A percentile compares a stretch with the other conserved stretches of the same genome.
Evolutionary conservation across 2,797 vertebrate species (phyloP).

Genomic region (Monodelphis domestica): DNA sequence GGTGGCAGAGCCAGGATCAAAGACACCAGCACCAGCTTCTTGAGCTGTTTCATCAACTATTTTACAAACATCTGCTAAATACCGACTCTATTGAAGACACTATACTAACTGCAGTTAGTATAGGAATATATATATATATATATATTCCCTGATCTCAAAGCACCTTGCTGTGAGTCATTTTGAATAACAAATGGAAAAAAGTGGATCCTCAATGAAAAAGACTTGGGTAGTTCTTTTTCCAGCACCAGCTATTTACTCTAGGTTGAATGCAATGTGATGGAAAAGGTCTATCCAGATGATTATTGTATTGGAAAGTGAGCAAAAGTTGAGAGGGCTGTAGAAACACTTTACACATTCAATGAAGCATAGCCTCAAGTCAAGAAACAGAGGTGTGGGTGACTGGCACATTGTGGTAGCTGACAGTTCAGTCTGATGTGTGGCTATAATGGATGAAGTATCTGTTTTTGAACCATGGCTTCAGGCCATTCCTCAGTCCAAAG

Average conservation of each 20-base stretch:
- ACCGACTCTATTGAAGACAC: background rate
- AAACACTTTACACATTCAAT: background rate
- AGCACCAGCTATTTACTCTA: background rate
- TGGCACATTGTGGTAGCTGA: background rate
- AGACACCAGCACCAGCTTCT: background rate
- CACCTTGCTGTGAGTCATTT: background rate
- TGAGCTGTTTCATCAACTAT: background rate
- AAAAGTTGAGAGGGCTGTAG: background rate
- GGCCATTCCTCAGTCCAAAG: background rate
- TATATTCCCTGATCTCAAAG: too few species aligned
- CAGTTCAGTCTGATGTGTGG: background rate
- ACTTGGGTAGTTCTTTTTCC: background rate
- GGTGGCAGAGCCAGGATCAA: background rate
- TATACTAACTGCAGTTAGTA: background rate
- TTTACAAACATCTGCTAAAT: background rate
- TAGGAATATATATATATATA: too few species aligned
- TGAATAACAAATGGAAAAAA: background rate
- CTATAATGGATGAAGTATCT: slow-evolving; percentile 4
- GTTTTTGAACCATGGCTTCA: background rate
- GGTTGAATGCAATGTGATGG: background rate
- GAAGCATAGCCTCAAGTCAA: background rate
- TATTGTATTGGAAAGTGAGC: background rate
- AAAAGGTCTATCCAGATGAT: background rate
- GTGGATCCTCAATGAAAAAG: background rate
- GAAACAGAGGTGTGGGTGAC: background rate